Conservation (phyloP, 2,113 vertebrate species). For the Ammodytes marinus region DNA sequence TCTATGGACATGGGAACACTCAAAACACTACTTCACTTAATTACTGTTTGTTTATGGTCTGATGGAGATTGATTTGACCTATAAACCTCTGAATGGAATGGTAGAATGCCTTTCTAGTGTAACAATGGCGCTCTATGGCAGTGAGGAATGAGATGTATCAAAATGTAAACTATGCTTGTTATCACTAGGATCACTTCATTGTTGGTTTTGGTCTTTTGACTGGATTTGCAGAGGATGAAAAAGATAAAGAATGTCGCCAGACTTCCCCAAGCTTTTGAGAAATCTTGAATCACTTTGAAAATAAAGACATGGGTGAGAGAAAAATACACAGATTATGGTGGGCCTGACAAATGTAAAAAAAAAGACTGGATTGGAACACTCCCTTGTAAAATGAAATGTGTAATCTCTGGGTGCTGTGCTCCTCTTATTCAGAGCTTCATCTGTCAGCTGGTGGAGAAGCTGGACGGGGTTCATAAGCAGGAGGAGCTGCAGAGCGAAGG, state of each 20-base stretch:
- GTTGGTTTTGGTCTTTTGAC: neutral
- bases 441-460: slow-evolving; percentile 85
- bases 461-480: slow-evolving; percentile 88
- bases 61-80: no score
- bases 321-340: neutral
- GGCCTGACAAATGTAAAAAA: neutral
- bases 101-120: neutral
- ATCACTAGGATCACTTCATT: no score
- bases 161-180: no score
- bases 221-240: neutral
- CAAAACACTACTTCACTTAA: neutral
- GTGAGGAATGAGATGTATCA: no score
- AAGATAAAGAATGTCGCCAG: neutral
- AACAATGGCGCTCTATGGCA: neutral
- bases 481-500: slow-evolving; percentile 83
- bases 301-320: neutral
- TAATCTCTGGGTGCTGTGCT: slow-evolving; percentile 5
- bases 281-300: neutral
- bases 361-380: neutral
- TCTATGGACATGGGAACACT: slow-evolving; percentile 28
- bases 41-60: slow-evolving; percentile 2
- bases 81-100: neutral
- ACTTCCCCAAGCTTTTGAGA: neutral
- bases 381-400: neutral
- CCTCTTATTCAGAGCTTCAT: slow-evolving; percentile 81